Conservation (phyloP, 2,797 vertebrate species). For the Rhinichthys osculus region DNA sequence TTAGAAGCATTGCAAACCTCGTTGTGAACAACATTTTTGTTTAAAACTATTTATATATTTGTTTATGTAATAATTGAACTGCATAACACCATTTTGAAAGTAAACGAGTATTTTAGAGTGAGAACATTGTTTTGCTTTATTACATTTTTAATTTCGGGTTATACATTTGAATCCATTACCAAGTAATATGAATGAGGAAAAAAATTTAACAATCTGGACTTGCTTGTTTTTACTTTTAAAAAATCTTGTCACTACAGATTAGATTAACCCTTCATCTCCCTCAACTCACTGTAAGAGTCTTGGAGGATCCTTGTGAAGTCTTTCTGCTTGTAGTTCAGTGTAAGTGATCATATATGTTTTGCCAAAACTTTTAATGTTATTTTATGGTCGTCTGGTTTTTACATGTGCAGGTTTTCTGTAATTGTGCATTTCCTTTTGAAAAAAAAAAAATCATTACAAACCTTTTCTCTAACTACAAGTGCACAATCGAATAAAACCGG, state of each 20-base stretch:
- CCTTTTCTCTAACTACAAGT: not conserved
- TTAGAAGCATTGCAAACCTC: not conserved
- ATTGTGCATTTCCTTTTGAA: not conserved
- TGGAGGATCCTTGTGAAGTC: not conserved
- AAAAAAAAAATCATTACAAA: too few species aligned
- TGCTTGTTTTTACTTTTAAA: not conserved
- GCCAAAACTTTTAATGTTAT: not conserved
- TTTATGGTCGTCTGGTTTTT: not conserved
- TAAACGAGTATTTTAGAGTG: not conserved
- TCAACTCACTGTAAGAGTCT: too few species aligned
- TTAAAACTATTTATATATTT: not conserved
- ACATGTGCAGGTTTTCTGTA: not conserved
- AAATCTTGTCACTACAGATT: not conserved
- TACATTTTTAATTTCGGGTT: not conserved
- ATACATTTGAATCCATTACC: not conserved
- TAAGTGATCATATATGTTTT: not conserved
- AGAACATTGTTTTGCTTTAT: not conserved
- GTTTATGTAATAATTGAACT: not conserved
- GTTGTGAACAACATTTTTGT: not conserved
- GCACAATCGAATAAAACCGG: not conserved
- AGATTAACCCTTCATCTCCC: not conserved
- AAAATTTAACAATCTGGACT: not conserved
- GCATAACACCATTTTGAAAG: not conserved
- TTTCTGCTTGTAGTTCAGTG: not conserved
- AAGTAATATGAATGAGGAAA: too few species aligned